Percentiles rank a stretch among this genome's conserved stretches.
phyloP scores from a whole-genome alignment of 2,888 invertebrate genomes.

The Auanema sp. region DNA sequence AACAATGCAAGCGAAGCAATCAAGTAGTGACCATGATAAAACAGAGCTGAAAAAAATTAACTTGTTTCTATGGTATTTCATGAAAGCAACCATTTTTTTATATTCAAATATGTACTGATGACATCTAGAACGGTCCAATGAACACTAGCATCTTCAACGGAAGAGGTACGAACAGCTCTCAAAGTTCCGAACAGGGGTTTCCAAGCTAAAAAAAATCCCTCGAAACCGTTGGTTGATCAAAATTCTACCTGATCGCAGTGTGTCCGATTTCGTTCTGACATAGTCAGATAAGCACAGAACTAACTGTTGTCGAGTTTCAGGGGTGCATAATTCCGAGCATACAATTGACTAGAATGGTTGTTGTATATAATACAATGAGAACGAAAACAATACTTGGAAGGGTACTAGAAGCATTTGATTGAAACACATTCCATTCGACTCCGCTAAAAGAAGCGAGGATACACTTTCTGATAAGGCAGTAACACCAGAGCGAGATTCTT shows the following conservation, averaged over 20 bases:
- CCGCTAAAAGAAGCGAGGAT: conserved; percentile 29
- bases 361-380: background rate
- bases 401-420: conserved; percentile 51
- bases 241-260: conserved; percentile 30
- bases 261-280: conserved; percentile 79
- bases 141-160: conserved; percentile 43
- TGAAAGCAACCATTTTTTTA: conserved; percentile 81
- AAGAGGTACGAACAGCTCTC: conserved; percentile 74
- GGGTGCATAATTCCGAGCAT: conserved; percentile 87
- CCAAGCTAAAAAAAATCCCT: conserved; percentile 80
- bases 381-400: conserved; percentile 31
- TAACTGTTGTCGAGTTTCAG: conserved; percentile 87
- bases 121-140: conserved; percentile 74
- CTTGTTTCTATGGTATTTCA: background rate
- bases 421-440: conserved; percentile 44
- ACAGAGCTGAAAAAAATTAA: conserved; percentile 31
- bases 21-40: conserved; percentile 45
- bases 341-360: conserved; percentile 78
- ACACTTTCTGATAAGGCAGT: conserved; percentile 40
- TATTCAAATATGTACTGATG: conserved; percentile 87
- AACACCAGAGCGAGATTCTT: conserved; percentile 36
- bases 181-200: conserved; percentile 90
- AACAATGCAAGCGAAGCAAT: conserved; percentile 50
- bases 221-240: background rate
- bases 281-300: conserved; percentile 93